Evolutionary conservation across 1,140 invertebrate species (phyloP).

Genomic region (Saccostrea cuccullata): DNA sequence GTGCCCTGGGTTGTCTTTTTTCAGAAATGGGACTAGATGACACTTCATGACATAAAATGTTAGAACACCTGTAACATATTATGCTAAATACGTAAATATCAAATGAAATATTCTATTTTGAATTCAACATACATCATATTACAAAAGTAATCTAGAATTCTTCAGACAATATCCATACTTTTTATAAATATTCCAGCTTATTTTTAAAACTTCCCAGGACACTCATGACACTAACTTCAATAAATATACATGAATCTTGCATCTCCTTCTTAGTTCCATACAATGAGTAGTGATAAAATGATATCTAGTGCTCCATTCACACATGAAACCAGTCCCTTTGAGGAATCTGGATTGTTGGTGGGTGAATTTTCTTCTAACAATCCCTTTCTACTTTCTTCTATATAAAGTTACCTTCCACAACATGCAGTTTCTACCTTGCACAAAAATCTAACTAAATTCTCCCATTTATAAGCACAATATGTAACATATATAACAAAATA

Average conservation of each 20-base stretch:
- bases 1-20: neutral
- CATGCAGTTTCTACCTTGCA: constrained; percentile 5
- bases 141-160: neutral
- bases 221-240: neutral
- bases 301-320: neutral
- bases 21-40: neutral
- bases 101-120: neutral
- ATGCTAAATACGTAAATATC: neutral
- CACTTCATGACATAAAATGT: neutral
- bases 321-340: neutral
- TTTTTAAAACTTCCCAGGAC: neutral
- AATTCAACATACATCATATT: neutral
- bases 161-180: neutral
- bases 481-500: constrained; percentile 9
- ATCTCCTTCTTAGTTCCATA: neutral
- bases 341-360: neutral
- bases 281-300: neutral
- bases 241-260: constrained; percentile 21
- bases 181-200: no score
- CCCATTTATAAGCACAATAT: neutral
- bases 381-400: neutral
- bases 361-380: neutral
- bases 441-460: constrained; percentile 16
- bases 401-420: neutral
- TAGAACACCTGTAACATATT: neutral